Conservation (phyloP, 1,140 invertebrate genomes). For the Cataglyphis hispanica region DNA sequence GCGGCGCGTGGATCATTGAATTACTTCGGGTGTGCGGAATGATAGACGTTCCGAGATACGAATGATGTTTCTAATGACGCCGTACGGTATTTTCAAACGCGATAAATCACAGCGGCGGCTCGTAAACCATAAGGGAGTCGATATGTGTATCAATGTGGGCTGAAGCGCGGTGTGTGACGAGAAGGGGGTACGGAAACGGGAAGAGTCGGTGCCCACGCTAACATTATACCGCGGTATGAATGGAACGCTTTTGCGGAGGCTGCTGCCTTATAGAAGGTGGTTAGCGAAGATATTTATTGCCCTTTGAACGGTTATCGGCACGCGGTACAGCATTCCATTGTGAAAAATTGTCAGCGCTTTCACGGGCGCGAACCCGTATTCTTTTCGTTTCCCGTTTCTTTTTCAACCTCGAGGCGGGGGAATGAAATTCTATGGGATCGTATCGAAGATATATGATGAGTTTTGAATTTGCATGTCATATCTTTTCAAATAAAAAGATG, state of each 20-base stretch:
- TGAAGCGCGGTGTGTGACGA: slow-evolving; percentile 38
- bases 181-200: slow-evolving; percentile 57
- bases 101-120: slow-evolving; percentile 72
- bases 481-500: background rate
- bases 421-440: slow-evolving; percentile 37
- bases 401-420: slow-evolving; percentile 12
- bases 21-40: slow-evolving; percentile 24
- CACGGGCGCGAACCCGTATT: slow-evolving; percentile 61
- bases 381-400: slow-evolving; percentile 53
- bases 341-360: slow-evolving; percentile 72
- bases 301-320: slow-evolving; percentile 69
- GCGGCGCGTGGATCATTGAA: slow-evolving; percentile 52
- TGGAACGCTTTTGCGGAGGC: slow-evolving; percentile 74
- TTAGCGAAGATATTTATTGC: slow-evolving; percentile 76
- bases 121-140: slow-evolving; percentile 70
- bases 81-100: slow-evolving; percentile 57
- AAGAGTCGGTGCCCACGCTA: slow-evolving; percentile 57
- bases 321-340: slow-evolving; percentile 66
- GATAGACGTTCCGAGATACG: slow-evolving; percentile 58
- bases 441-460: slow-evolving; percentile 30
- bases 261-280: slow-evolving; percentile 70
- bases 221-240: slow-evolving; percentile 70
- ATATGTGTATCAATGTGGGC: slow-evolving; percentile 69
- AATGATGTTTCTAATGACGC: slow-evolving; percentile 73
- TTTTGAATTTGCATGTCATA: slow-evolving; percentile 5